Conservation (phyloP, 2,888 invertebrate species). For the Dastarcus helophoroides region DNA sequence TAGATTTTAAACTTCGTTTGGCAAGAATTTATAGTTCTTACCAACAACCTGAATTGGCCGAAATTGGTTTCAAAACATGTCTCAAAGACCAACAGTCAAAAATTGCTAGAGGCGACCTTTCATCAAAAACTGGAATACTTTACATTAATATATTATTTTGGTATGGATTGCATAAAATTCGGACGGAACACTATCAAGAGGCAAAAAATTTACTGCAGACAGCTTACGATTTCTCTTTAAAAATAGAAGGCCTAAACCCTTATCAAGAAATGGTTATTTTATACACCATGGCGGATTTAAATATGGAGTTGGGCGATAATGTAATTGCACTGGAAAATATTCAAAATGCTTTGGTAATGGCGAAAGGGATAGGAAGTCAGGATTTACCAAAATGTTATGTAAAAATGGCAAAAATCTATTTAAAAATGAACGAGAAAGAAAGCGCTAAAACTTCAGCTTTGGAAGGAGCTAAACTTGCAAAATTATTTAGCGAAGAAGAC, state of each 20-base stretch:
- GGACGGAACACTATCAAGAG: constrained; percentile 23
- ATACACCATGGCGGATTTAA: constrained; percentile 35
- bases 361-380: constrained; percentile 36
- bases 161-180: constrained; percentile 37
- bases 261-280: constrained; percentile 39
- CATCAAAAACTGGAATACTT: constrained; percentile 34
- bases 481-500: constrained; percentile 26
- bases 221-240: constrained; percentile 33
- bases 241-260: constrained; percentile 33
- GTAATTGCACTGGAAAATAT: constrained; percentile 34
- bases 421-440: constrained; percentile 28
- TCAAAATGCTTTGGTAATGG: constrained; percentile 35
- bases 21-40: constrained; percentile 35
- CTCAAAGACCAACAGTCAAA: constrained; percentile 32
- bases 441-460: constrained; percentile 32
- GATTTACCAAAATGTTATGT: constrained; percentile 36
- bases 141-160: constrained; percentile 38
- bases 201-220: constrained; percentile 33
- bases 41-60: constrained; percentile 32
- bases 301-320: constrained; percentile 31
- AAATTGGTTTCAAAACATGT: constrained; percentile 37
- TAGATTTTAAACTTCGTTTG: constrained; percentile 37
- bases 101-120: constrained; percentile 29
- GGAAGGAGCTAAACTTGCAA: constrained; percentile 30
- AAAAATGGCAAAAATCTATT: constrained; percentile 34